Evolutionary conservation across 2,113 vertebrate species (phyloP).

Genomic region (Trachemys scripta): DNA sequence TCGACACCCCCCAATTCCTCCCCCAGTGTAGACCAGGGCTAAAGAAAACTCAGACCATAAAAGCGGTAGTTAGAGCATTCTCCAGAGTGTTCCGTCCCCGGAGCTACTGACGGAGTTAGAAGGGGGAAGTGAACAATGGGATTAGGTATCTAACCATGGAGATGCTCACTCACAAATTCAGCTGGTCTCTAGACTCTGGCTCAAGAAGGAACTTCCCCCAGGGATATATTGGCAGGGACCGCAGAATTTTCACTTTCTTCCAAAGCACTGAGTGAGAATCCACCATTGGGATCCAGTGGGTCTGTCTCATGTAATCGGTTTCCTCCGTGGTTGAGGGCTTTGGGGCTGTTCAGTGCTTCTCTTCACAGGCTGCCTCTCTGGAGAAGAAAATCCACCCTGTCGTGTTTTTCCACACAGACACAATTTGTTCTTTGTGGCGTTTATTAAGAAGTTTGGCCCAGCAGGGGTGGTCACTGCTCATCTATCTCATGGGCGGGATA

Average conservation of each 20-base stretch:
- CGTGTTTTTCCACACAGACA: not conserved
- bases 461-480: not conserved
- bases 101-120: not conserved
- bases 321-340: not conserved
- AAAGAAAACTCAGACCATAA: not conserved
- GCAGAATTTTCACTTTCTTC: not conserved
- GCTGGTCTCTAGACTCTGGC: not conserved
- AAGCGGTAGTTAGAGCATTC: not conserved
- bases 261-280: not conserved
- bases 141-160: not conserved
- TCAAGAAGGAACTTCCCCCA: not conserved
- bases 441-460: not conserved
- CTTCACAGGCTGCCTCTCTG: not conserved
- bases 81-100: not conserved
- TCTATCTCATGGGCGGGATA: not conserved
- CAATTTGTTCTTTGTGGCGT: not conserved
- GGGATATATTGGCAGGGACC: not conserved
- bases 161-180: not conserved
- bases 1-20: too few species aligned
- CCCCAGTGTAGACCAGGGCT: not conserved
- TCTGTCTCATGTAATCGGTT: not conserved
- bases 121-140: not conserved
- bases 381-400: not conserved
- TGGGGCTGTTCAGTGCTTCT: not conserved
- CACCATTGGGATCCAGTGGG: not conserved